Evolutionary conservation across 2,888 invertebrate species (phyloP).

Genomic region (Brachyopa scutellaris): DNA sequence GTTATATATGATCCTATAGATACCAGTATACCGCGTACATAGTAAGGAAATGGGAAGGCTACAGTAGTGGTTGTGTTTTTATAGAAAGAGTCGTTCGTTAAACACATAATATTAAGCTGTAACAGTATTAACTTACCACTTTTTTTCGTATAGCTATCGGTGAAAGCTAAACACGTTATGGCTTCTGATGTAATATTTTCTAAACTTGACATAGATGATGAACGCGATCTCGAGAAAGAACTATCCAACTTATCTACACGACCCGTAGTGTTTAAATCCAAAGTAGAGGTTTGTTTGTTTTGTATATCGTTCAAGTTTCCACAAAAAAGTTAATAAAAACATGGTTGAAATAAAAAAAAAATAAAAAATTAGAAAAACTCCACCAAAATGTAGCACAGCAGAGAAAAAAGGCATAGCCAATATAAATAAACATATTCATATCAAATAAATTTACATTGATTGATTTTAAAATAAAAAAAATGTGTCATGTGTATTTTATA

Average conservation of each 20-base stretch:
- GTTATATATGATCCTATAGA: no score
- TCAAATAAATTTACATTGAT: slow-evolving; percentile 55
- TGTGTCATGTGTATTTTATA: slow-evolving; percentile 66
- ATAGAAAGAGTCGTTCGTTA: no score
- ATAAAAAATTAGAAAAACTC: slow-evolving; percentile 60
- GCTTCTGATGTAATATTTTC: slow-evolving; percentile 98
- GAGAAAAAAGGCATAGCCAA: slow-evolving; percentile 65
- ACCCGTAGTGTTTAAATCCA: slow-evolving; percentile 67
- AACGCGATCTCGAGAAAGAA: slow-evolving; percentile 97
- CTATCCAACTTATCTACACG: slow-evolving; percentile 98
- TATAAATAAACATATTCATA: slow-evolving; percentile 57
- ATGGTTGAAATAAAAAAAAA: slow-evolving; percentile 61
- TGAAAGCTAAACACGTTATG: slow-evolving; percentile 97
- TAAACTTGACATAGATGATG: slow-evolving; percentile 98
- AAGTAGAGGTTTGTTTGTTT: slow-evolving; percentile 7
- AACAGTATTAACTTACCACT: slow-evolving; percentile 92
- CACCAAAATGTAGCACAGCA: slow-evolving; percentile 19
- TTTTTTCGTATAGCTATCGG: slow-evolving; percentile 97
- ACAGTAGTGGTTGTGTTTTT: no score
- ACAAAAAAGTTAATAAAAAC: slow-evolving; percentile 69
- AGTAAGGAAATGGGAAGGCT: no score
- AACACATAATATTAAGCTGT: no score
- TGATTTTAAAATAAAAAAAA: slow-evolving; percentile 25
- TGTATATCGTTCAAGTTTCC: slow-evolving; percentile 44
- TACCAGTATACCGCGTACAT: no score